A percentile compares a stretch with the other conserved stretches of the same genome.
Conservation (phyloP, 1,140 invertebrate species). For the Philaenus spumarius region DNA sequence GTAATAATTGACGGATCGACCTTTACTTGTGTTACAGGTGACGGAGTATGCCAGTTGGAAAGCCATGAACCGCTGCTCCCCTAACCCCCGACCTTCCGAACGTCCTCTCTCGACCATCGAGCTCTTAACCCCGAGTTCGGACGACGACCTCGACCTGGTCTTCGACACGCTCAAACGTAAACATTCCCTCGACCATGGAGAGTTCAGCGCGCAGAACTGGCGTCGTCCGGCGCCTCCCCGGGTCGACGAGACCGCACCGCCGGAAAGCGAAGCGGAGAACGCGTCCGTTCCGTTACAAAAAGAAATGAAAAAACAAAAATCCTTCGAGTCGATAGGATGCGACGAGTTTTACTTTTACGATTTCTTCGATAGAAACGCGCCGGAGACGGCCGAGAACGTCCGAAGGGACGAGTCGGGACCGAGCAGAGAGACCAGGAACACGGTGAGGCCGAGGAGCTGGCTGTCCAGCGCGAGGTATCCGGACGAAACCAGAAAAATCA, state of each 20-base stretch:
- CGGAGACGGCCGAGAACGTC: neutral
- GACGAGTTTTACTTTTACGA: constrained; percentile 10
- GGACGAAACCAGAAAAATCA: neutral
- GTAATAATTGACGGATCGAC: no score
- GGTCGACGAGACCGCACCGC: neutral
- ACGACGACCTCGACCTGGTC: no score
- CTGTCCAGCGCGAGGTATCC: neutral
- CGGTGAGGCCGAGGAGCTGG: constrained; percentile 12
- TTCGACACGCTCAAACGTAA: neutral
- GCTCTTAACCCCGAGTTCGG: no score
- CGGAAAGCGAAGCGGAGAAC: neutral
- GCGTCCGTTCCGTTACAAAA: neutral
- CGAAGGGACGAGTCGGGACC: neutral
- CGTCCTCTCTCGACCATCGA: no score
- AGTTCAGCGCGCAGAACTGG: neutral
- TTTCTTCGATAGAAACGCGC: constrained; percentile 6
- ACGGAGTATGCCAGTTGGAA: no score
- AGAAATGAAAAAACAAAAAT: constrained; percentile 2
- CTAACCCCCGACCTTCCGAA: no score
- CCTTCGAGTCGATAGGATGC: constrained; percentile 1
- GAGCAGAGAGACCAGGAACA: neutral
- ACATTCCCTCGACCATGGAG: constrained; percentile 12
- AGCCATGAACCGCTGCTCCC: no score
- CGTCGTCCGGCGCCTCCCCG: neutral
- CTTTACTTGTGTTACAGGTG: no score